A percentile compares a stretch with the other conserved stretches of the same genome.
Conservation (phyloP, 1,140 invertebrate genomes). For the Zaprionus capensis region DNA sequence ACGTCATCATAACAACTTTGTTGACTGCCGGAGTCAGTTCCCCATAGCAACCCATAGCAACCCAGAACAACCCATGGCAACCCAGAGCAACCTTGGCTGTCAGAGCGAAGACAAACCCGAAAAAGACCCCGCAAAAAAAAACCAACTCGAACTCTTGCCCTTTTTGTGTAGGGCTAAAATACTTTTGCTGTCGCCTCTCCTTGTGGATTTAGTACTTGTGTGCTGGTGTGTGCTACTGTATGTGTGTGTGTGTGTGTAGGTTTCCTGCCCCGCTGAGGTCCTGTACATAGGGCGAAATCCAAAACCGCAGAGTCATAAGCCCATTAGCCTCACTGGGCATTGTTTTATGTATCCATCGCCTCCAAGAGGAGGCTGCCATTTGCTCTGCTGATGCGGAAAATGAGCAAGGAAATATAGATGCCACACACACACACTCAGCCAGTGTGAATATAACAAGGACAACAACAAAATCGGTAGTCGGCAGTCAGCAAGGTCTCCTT, state of each 20-base stretch:
- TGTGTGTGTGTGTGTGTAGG: not conserved
- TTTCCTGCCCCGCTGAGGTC: too few relatives aligned
- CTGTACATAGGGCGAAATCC: conserved; percentile 13
- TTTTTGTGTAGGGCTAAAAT: conserved; percentile 58
- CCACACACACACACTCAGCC: conserved; percentile 21
- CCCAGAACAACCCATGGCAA: not conserved
- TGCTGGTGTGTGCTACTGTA: not conserved
- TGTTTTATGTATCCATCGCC: conserved; percentile 44
- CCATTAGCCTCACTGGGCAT: conserved; percentile 61
- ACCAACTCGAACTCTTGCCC: conserved; percentile 49
- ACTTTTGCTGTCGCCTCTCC: conserved; percentile 27
- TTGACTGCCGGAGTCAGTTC: conserved; percentile 46
- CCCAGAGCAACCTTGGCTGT: conserved; percentile 56
- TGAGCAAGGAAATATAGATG: conserved; percentile 70
- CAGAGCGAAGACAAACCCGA: conserved; percentile 39
- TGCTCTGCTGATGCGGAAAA: conserved; percentile 78
- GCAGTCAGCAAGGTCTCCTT: conserved; percentile 57
- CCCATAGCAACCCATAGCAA: not conserved
- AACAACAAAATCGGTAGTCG: conserved; percentile 38
- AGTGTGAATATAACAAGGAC: conserved; percentile 59
- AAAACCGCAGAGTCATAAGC: conserved; percentile 80
- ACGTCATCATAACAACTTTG: conserved; percentile 77
- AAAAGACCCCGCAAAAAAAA: conserved; percentile 8
- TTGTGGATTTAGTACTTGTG: conserved; percentile 14
- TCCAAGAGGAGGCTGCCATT: conserved; percentile 59